These are phyloP conservation scores for Zingel zingel DNA, from an alignment of 2,113 vertebrate species.

Conservation along the genomic window DNA sequence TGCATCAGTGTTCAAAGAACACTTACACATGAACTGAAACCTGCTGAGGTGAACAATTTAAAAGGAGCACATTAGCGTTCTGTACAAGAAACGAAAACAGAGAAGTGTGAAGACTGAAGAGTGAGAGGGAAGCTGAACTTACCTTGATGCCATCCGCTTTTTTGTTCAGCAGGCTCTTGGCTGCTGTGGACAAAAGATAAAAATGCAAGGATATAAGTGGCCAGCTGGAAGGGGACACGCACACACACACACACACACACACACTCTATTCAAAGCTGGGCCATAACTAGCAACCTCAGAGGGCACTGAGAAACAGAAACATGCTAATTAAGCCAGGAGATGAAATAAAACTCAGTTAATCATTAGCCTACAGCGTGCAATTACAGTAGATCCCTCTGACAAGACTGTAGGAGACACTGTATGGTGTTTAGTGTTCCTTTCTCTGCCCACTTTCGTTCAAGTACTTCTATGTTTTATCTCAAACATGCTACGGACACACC, in stretches of 20 bases:
- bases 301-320: conserved; percentile 22
- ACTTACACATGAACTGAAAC: background rate
- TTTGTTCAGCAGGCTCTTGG: conserved; percentile 94
- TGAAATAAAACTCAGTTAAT: conserved; percentile 32
- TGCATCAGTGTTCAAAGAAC: background rate
- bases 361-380: conserved; percentile 44
- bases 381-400: conserved; percentile 16
- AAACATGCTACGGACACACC: background rate
- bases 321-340: conserved; percentile 51
- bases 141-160: conserved; percentile 97
- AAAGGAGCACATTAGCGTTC: too few relatives aligned
- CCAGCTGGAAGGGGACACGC: conserved; percentile 11
- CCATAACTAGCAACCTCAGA: conserved; percentile 38
- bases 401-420: background rate
- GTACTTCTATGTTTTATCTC: background rate
- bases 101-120: background rate
- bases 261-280: conserved; percentile 9
- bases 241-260: background rate
- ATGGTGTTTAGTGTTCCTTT: background rate
- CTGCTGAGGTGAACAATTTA: background rate
- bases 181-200: conserved; percentile 84
- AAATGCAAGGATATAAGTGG: conserved; percentile 57
- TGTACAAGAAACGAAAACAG: background rate
- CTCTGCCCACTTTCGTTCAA: background rate
- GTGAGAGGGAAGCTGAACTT: conserved; percentile 65